Conservation (phyloP, 2,888 invertebrate species). For the Troglohyphantes excavatus region DNA sequence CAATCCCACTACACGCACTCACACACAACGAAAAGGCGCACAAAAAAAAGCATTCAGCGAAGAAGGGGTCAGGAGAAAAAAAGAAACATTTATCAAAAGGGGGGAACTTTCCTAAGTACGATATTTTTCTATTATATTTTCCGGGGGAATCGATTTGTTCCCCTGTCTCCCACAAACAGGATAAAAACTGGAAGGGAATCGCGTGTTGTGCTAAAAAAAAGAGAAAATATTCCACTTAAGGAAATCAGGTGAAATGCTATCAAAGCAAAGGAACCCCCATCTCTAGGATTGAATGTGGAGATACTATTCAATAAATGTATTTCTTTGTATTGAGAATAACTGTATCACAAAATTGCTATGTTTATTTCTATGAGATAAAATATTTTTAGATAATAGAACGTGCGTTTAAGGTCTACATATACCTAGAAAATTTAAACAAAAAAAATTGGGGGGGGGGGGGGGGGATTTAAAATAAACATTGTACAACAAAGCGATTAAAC, state of each 20-base stretch:
- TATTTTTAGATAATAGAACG: no score
- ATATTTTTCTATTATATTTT: conserved; percentile 74
- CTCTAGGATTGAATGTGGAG: background rate
- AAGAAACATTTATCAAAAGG: conserved; percentile 69
- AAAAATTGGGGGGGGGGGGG: no score
- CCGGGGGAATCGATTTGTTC: conserved; percentile 67
- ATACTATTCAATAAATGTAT: background rate
- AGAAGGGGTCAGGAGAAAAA: conserved; percentile 33
- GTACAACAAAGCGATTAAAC: no score
- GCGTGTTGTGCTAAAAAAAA: conserved; percentile 49
- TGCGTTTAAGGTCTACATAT: no score
- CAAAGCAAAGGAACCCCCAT: background rate
- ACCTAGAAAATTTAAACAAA: no score
- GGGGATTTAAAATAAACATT: no score
- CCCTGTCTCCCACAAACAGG: conserved; percentile 31
- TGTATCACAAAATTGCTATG: no score
- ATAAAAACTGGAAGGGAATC: conserved; percentile 41
- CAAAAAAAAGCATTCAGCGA: conserved; percentile 35
- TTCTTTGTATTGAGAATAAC: no score
- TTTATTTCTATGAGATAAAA: no score
- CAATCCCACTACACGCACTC: background rate
- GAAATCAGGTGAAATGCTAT: conserved; percentile 12
- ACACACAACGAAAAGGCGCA: conserved; percentile 12
- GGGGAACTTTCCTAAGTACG: conserved; percentile 52
- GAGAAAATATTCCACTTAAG: conserved; percentile 48